Percentiles rank a stretch among this genome's conserved stretches.
phyloP scores from a whole-genome alignment of 2,888 invertebrate genomes.

The Sphinx pinastri region DNA sequence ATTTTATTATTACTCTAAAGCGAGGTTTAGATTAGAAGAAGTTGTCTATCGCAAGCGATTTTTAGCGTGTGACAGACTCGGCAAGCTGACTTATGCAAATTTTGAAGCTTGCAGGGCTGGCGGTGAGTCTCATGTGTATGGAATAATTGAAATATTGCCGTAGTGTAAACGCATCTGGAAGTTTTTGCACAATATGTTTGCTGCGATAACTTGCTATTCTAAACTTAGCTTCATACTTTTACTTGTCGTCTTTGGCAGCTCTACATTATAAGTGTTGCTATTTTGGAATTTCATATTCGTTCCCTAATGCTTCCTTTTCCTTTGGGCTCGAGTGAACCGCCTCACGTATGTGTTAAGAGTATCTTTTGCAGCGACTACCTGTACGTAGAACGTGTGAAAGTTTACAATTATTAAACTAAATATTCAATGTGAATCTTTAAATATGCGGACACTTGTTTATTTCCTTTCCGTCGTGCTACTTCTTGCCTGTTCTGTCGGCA shows the following conservation, averaged over 20 bases:
- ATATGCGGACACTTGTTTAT: constrained; percentile 24
- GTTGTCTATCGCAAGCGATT: no score
- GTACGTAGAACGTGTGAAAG: not conserved
- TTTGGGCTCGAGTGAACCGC: constrained; percentile 44
- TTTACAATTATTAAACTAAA: constrained; percentile 13
- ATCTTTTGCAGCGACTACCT: constrained; percentile 4
- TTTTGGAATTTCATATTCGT: not conserved
- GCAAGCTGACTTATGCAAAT: not conserved
- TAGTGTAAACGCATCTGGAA: no score
- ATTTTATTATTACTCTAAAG: no score
- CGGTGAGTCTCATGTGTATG: no score
- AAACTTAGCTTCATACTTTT: not conserved
- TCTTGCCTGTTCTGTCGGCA: constrained; percentile 42
- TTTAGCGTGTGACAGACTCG: no score
- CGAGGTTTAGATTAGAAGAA: no score
- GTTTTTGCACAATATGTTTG: no score
- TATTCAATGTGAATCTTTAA: not conserved
- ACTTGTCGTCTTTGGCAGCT: not conserved
- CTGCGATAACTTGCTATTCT: no score
- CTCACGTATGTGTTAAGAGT: constrained; percentile 26
- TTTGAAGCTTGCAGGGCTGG: no score
- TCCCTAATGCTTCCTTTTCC: constrained; percentile 6
- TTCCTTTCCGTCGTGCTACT: constrained; percentile 34
- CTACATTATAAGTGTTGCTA: not conserved
- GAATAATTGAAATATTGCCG: no score